Base-by-base conservation (phyloP, 2,888 invertebrate genomes). In the Tanypteryx hageni region DNA sequence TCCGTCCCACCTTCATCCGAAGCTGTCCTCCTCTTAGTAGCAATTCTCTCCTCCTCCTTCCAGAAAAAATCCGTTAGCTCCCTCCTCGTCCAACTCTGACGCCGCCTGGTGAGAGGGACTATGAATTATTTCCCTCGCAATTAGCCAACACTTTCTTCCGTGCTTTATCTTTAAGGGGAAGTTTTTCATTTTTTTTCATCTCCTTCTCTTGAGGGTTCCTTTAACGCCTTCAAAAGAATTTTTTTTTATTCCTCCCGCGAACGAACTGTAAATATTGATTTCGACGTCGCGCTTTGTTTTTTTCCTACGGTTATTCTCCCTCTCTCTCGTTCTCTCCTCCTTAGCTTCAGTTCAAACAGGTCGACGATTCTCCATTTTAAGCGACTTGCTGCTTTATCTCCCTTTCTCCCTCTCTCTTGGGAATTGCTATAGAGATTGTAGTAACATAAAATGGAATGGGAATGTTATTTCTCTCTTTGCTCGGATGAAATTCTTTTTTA, bases 51-150 rank as follows among this genome's bases (percentile, higher is more conserved):
- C 64, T 14, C 68, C 22, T 68, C 68, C 9, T 0, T 9, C 68
- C 18, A 2, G 0, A 68, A 18, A 68, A 18, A 9, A 68, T 68
- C 68, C 18, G 22, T 0, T 9, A 68, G 18, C n/a, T 22, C 11
- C 16, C 14, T 64, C 14, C 68, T 18, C 18, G 68, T 68, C 18
- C 18, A 18, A 18, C n/a, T n/a, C 7, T 14, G 8, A 9, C 18
- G 68, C 18, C 68, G 68, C 22, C 68, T 68, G 68, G 22, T n/a
- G 68, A 68, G 14, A 14, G n/a, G 18, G 18, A 68, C 68, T 18
- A 68, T 68, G 68, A 68, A 68, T 68, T 68, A 68, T 68, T 68
- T 68, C 68, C 68, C 18, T 68, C 68, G 68, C 18, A 68, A 68
- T 68, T 68, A 68, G 68, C 68, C 68, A 4, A 68, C n/a, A 68